A percentile compares a stretch with the other conserved stretches of the same genome.
phyloP scores from a whole-genome alignment of 2,888 invertebrate species.

The Philaethria dido region DNA sequence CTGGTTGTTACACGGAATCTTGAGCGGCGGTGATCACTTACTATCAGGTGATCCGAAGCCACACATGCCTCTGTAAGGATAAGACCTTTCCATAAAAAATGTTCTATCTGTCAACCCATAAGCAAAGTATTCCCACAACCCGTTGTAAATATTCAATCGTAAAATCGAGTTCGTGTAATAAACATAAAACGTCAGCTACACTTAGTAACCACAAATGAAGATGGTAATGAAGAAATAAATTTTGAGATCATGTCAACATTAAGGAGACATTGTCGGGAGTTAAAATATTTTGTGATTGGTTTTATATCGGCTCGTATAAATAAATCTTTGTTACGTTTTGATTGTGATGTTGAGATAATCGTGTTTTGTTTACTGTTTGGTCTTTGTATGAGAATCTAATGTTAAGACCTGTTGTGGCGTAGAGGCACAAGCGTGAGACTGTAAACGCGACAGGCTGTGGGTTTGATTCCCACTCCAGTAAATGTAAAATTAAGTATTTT shows the following conservation, averaged over 20 bases:
- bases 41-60: no score
- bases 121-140: background rate
- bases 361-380: background rate
- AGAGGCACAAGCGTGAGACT: no score
- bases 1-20: no score
- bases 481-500: no score
- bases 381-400: no score
- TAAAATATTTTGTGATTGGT: constrained; percentile 60
- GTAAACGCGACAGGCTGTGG: no score
- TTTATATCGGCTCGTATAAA: constrained; percentile 52
- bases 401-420: no score
- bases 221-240: constrained; percentile 48
- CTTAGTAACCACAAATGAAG: constrained; percentile 41
- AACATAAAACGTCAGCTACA: constrained; percentile 38
- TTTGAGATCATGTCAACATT: constrained; percentile 54
- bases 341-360: background rate
- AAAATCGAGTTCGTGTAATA: constrained; percentile 29
- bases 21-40: no score
- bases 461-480: no score
- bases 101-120: no score
- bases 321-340: constrained; percentile 38
- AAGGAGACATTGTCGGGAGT: constrained; percentile 51
- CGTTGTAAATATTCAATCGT: constrained; percentile 30
- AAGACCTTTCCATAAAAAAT: no score
- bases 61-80: no score